Evolutionary conservation across 1,140 invertebrate genomes (phyloP).

Genomic region (Pararge aegeria): DNA sequence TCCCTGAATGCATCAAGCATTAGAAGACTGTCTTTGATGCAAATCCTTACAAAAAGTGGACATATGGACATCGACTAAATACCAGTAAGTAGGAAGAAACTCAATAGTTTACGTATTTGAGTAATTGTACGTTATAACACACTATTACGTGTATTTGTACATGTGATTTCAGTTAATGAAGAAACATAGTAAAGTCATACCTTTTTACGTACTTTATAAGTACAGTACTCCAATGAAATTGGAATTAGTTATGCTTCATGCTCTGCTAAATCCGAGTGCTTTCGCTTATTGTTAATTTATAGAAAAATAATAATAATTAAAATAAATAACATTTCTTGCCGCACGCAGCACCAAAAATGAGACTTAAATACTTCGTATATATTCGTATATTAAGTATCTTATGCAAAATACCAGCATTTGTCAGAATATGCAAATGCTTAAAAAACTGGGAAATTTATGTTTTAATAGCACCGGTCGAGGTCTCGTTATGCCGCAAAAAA

Average conservation of each 20-base stretch:
- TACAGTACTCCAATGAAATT: conserved; percentile 8
- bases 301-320: too few relatives aligned
- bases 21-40: too few relatives aligned
- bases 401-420: background rate
- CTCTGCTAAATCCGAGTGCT: conserved; percentile 26
- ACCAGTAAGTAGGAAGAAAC: too few relatives aligned
- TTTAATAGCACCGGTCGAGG: background rate
- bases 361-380: too few relatives aligned
- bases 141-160: conserved; percentile 26
- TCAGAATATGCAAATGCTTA: conserved; percentile 1
- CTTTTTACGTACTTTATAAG: background rate
- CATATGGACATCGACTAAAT: too few relatives aligned
- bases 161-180: conserved; percentile 27
- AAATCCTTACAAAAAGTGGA: too few relatives aligned
- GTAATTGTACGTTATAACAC: conserved; percentile 30
- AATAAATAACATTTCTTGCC: background rate
- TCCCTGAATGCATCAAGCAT: too few relatives aligned
- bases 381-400: background rate
- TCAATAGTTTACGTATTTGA: conserved; percentile 18
- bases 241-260: conserved; percentile 33
- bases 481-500: background rate
- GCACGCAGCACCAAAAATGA: too few relatives aligned
- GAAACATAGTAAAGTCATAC: conserved; percentile 7
- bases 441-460: background rate
- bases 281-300: conserved; percentile 23